Evolutionary conservation across 2,888 invertebrate genomes (phyloP), one percentile per base, ranked within the genome.

Genomic region (Pollenia amentaria): DNA sequence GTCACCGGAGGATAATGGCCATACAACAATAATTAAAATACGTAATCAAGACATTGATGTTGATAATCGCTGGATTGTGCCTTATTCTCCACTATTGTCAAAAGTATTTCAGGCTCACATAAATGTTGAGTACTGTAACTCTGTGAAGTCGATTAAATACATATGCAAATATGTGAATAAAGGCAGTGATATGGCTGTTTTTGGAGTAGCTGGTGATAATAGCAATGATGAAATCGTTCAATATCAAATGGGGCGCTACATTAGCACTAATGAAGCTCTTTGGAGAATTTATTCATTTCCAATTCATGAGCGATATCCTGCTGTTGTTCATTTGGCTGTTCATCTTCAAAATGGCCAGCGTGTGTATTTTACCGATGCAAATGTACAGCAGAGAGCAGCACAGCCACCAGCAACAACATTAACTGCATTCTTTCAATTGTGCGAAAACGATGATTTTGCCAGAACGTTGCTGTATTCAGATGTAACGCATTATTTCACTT

Each of bases 101-200:
- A 76, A 83, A 72, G 44, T 70, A 18, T 60, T n/a, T n/a, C n/a
- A n/a, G n/a, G n/a, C n/a, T n/a, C n/a, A 69, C 40, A 51, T 57
- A 48, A 62, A 60, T 16, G 60, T 80, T 12, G 93, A 93, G 84
- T 91, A 91, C n/a, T n/a, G n/a, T n/a, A n/a, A 89, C 89, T 93
- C 93, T 0, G 91, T 94, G 90, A 93, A 84, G 92, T n/a, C n/a
- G n/a, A n/a, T n/a, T n/a, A n/a, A n/a, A n/a, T n/a, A n/a, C n/a
- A n/a, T n/a, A n/a, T n/a, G 92, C 88, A 93, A 93, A 88, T 94
- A 94, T 89, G 91, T 94, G 38, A 92, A 89, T 73, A 93, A 93
- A 91, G 92, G 92, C 42, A 91, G 91, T 85, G 92, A 93, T 85
- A 91, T 91, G 91, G 87, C 85, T 53, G 81, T 85, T 42, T 57